Evolutionary conservation across 1,140 invertebrate species (phyloP), one percentile per base, ranked within the genome.

Genomic region (Centruroides vittatus): DNA sequence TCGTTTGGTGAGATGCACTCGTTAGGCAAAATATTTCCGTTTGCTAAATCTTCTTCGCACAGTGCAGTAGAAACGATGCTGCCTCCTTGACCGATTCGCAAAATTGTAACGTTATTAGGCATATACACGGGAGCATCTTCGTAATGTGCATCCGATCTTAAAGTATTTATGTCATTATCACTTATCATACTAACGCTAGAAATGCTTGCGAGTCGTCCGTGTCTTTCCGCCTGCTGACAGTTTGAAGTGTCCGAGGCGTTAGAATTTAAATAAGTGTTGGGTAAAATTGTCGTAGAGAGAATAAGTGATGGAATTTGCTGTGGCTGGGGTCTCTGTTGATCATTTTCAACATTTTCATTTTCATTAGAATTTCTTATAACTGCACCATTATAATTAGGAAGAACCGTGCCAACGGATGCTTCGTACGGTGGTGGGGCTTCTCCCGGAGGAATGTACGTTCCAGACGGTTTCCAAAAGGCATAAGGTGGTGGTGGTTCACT

Each of bases 381-480:
- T 41, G 41, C 41, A 41, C 41, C 41, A 41, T 41, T 41, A 41
- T 41, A 41, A 41, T 41, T 41, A 8, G 41, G 41, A 41, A 41
- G 41, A 41, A 41, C 41, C 3, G 41, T 41, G 8, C 41, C 41
- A 41, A 41, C 41, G 5, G 63, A 65, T 5, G 60, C 59, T 57
- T 69, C 68, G 52, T 70, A 70, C 9, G 66, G 62, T 36, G 69
- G 69, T 9, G 69, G 69, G 13, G 69, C 69, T 57, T 70, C 69
- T n/a, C 64, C 67, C 6, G 69, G 68, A 13, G 67, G 61, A 57
- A 68, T 64, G 50, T 65, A 68, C 23, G 61, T 66, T 47, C 69
- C 68, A 12, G 68, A 66, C 35, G 69, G 69, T 59, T 70, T 70
- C 69, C 69, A 70, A 13, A 70, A 64, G 12, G 68, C 64, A 47